Percentiles rank a stretch among this genome's conserved stretches.
Evolutionary conservation across 2,888 invertebrate genomes (phyloP).

Genomic region (Coelogynopora nodosa): DNA sequence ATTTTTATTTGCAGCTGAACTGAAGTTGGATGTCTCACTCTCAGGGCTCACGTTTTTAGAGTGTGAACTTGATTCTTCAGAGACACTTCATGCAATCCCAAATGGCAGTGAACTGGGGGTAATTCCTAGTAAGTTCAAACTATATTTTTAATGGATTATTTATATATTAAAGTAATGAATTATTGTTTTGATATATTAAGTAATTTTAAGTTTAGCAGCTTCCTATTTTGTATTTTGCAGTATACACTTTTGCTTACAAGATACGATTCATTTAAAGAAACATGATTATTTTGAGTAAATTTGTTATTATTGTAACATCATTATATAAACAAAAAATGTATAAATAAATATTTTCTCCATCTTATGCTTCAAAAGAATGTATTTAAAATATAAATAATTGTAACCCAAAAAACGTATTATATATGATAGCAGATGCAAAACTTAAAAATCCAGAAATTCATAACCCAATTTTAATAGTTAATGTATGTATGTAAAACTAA

Average conservation of each 20-base stretch:
- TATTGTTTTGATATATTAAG: neutral
- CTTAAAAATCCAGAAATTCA: neutral
- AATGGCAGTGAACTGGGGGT: neutral
- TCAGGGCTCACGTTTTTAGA: neutral
- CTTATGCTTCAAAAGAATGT: neutral
- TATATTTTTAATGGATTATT: neutral
- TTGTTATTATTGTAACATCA: neutral
- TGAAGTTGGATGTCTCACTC: neutral
- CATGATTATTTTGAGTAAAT: neutral
- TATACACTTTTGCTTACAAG: neutral
- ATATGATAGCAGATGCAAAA: neutral
- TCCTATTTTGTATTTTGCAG: neutral
- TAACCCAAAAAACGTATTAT: neutral
- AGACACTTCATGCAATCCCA: neutral
- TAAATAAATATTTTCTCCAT: neutral
- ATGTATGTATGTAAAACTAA: neutral
- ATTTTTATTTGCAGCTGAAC: neutral
- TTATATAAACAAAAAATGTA: neutral
- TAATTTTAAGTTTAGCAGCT: neutral
- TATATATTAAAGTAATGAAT: neutral
- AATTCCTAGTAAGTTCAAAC: neutral
- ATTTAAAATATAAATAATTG: neutral
- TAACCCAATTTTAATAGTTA: neutral
- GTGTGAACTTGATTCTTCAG: neutral
- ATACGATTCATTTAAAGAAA: neutral